Percentiles rank a stretch among this genome's conserved stretches.
Conservation (phyloP, 2,797 vertebrate species). For the Galagoides demidoff region DNA sequence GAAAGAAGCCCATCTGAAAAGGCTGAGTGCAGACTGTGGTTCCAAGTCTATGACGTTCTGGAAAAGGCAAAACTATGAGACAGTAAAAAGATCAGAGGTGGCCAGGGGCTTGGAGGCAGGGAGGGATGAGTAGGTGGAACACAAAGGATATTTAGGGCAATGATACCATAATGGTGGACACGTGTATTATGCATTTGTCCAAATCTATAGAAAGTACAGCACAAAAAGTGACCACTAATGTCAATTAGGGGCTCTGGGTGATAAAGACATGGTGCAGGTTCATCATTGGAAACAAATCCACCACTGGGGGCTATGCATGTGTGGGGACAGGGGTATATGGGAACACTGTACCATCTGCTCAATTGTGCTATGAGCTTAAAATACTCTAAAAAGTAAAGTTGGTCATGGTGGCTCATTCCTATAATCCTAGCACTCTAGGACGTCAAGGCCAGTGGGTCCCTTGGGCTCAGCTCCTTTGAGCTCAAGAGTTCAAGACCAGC, state of each 20-base stretch:
- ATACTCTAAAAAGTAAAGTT: no score
- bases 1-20: background rate
- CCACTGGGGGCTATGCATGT: accelerated
- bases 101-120: background rate
- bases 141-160: background rate
- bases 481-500: no score
- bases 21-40: background rate
- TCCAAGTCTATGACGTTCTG: background rate
- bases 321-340: background rate
- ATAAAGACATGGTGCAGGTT: background rate
- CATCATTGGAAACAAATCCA: background rate
- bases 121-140: background rate
- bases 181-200: background rate
- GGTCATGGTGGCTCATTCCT: no score
- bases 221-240: background rate
- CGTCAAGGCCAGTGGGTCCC: no score
- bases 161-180: background rate
- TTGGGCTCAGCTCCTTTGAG: no score
- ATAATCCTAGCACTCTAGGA: no score
- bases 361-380: background rate
- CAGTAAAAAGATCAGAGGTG: background rate
- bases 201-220: background rate
- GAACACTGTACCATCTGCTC: background rate
- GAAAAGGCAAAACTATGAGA: background rate
- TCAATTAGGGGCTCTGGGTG: background rate